Conservation (phyloP, 2,797 vertebrate species). For the Lithobates pipiens region DNA sequence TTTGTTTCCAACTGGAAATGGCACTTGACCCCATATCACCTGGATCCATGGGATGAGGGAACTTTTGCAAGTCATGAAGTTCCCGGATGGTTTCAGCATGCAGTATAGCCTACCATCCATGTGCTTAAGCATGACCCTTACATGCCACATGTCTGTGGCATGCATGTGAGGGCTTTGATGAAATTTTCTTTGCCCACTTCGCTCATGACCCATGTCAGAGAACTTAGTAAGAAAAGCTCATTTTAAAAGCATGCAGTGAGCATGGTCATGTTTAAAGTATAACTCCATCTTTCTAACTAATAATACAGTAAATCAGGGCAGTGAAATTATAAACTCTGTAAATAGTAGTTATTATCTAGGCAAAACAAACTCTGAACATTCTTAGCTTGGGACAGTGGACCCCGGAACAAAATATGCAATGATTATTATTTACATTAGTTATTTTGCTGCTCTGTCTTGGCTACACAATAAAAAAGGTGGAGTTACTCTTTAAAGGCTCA, state of each 20-base stretch:
- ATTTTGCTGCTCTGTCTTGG: background rate
- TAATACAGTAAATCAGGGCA: background rate
- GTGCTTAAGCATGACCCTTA: constrained; percentile 60
- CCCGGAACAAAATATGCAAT: background rate
- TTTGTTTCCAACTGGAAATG: background rate
- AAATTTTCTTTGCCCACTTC: constrained; percentile 32
- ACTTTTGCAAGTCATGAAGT: constrained; percentile 50
- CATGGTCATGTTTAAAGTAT: constrained; percentile 38
- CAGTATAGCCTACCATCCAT: constrained; percentile 45
- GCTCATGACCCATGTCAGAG: constrained; percentile 43
- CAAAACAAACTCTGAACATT: background rate
- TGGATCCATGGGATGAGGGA: constrained; percentile 44
- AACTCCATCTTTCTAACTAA: background rate
- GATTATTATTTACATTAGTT: background rate
- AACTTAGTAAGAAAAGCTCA: constrained; percentile 12
- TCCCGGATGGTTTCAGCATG: constrained; percentile 57
- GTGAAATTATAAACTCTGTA: background rate
- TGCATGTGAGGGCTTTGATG: constrained; percentile 42
- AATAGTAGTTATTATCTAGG: background rate
- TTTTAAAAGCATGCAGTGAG: constrained; percentile 51
- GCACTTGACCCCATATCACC: constrained; percentile 8
- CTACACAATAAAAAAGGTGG: background rate
- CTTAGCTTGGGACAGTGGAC: too few relatives aligned
- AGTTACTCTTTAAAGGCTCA: constrained; percentile 40
- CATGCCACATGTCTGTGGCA: constrained; percentile 54